Conservation (phyloP, 2,113 vertebrate species). For the Noturus placidus region DNA sequence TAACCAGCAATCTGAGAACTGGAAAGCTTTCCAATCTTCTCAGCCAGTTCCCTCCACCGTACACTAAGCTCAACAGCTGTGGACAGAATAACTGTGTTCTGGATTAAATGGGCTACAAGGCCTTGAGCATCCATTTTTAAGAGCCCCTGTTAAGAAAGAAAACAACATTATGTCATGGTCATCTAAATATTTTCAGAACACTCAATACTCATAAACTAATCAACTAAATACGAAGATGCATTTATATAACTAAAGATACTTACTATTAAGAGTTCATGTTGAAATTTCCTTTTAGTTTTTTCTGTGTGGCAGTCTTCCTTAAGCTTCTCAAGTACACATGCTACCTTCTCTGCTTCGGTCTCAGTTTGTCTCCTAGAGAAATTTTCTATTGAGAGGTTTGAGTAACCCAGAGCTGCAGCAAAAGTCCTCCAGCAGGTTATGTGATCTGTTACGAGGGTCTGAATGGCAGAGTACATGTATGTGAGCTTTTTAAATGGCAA, state of each 20-base stretch:
- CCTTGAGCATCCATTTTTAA: conserved; percentile 88
- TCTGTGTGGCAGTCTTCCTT: conserved; percentile 92
- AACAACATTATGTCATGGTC: background rate
- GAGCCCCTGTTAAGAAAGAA: conserved; percentile 75
- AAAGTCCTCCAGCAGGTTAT: conserved; percentile 85
- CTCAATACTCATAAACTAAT: background rate
- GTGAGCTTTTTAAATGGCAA: conserved; percentile 91
- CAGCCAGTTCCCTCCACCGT: conserved; percentile 88
- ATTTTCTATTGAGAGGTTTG: conserved; percentile 72
- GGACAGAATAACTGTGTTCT: conserved; percentile 88
- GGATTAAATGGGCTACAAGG: conserved; percentile 81
- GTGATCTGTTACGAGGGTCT: conserved; percentile 85
- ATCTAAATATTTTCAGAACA: background rate
- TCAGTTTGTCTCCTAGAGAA: conserved; percentile 72
- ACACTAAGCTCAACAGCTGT: conserved; percentile 90
- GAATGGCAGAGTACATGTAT: conserved; percentile 90
- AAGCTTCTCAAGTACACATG: conserved; percentile 85
- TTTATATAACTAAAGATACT: conserved; percentile 60
- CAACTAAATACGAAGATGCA: background rate
- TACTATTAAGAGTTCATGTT: conserved; percentile 89
- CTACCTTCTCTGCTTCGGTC: conserved; percentile 86
- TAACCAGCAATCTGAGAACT: conserved; percentile 85
- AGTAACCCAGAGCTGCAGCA: conserved; percentile 84
- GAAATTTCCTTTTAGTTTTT: conserved; percentile 82
- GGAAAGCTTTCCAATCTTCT: conserved; percentile 82